Base-by-base conservation (phyloP, 2,888 invertebrate species). In the Andrena haemorrhoa region DNA sequence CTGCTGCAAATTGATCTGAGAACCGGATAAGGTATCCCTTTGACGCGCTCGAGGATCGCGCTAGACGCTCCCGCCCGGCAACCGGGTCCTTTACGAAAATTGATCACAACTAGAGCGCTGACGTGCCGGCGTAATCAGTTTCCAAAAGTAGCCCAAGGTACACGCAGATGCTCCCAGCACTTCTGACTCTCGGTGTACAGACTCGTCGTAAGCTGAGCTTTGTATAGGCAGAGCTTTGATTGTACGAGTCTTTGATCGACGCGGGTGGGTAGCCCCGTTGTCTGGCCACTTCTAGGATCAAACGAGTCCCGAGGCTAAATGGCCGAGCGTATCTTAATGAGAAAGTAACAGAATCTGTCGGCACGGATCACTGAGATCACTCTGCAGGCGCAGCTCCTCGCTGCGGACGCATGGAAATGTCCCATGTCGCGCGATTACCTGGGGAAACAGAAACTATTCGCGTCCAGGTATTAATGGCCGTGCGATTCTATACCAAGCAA, bases 401-500 rank as follows among this genome's bases (percentile, higher is more conserved):
- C 23, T 23, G 23, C 10, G 23, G 23, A 23, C 53, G 53, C 41
- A 0, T 56, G 26, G 26, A 26, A 26, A 12, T 56, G 20, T n/a
- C 35, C 35, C 79, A 71, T 51, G 71, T 66, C 60, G 64, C 79
- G 20, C 51, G 71, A 61, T 65, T 72, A 60, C 65, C 64, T 60
- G 51, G 26, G 61, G 51, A 79, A 71, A 79, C 16, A 53, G 71
- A 29, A 49, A 78, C 60, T 51, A 51, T 23, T 75, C 75, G 65
- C 5, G 26, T 49, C 26, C 56, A 49, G 41, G 47, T 12, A 68
- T 68, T 29, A 47, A 49, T 47, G 20, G 20, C 60, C 12, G 61
- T 51, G 8, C 58, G 69, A 53, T 60, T 51, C 41, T 51, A 47
- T 56, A 20, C 58, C 58, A 58, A 58, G 72, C 80, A 20, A 35